phyloP scores from a whole-genome alignment of 2,888 invertebrate genomes.

The Drosophila borborema region DNA sequence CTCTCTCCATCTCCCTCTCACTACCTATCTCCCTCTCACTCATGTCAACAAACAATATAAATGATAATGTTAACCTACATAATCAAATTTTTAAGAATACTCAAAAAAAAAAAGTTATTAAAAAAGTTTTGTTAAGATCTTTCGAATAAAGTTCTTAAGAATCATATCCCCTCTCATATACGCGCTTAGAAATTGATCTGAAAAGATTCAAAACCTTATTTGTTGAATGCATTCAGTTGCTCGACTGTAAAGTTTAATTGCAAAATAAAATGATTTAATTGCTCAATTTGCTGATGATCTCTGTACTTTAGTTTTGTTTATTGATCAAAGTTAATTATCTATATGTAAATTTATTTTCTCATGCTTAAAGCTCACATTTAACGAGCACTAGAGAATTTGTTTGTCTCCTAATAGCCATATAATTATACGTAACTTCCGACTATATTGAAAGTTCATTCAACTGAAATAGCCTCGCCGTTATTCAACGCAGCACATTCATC shows the following conservation, averaged over 20 bases:
- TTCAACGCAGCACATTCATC: slow-evolving; percentile 27
- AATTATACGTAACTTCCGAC: slow-evolving; percentile 49
- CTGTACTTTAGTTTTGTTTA: slow-evolving; percentile 3
- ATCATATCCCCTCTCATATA: background rate
- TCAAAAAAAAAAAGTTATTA: too few relatives aligned
- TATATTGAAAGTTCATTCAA: slow-evolving; percentile 55
- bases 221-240: background rate
- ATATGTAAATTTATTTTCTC: slow-evolving; percentile 11
- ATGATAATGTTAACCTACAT: too few relatives aligned
- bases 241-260: background rate
- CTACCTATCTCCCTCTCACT: too few relatives aligned
- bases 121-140: background rate
- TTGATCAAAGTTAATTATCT: slow-evolving; percentile 1
- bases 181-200: background rate
- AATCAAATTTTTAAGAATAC: too few relatives aligned
- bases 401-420: slow-evolving; percentile 18
- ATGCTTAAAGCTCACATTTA: background rate
- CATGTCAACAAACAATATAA: too few relatives aligned
- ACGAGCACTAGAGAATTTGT: slow-evolving; percentile 15
- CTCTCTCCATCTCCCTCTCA: background rate
- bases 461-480: slow-evolving; percentile 49
- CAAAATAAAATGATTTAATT: background rate
- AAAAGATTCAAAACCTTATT: background rate
- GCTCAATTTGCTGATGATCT: slow-evolving; percentile 1
- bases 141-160: background rate